Percentiles rank a stretch among this genome's conserved stretches.
Evolutionary conservation across 2,888 invertebrate species (phyloP).

Genomic region (Caenorhabditis angaria): DNA sequence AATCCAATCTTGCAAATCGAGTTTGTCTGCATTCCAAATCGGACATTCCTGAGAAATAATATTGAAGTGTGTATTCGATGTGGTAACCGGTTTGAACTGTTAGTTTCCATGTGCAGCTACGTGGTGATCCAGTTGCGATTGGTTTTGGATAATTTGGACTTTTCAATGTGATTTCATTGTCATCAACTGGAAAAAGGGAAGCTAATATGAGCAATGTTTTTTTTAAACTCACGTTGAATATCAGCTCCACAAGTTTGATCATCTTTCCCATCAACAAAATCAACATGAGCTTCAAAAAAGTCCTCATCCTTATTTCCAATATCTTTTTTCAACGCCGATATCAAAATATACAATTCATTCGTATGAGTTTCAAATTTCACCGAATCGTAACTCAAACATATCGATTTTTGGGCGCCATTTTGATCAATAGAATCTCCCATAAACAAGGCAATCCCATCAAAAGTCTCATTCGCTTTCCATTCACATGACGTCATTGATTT

Average conservation of each 20-base stretch:
- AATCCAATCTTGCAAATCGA: not conserved
- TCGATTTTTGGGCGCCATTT: conserved; percentile 46
- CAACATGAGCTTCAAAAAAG: too few species aligned
- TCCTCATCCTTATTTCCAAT: too few species aligned
- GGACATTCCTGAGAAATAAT: conserved; percentile 37
- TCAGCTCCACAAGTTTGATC: conserved; percentile 33
- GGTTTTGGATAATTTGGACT: too few species aligned
- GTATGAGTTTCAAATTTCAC: conserved; percentile 45
- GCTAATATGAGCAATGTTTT: too few species aligned
- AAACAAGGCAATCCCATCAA: conserved; percentile 18
- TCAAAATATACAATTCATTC: conserved; percentile 51
- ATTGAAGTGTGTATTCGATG: conserved; percentile 48
- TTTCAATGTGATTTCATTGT: too few species aligned
- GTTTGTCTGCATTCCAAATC: not conserved
- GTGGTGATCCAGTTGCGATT: not conserved
- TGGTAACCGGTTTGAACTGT: conserved; percentile 54
- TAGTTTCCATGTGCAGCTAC: not conserved
- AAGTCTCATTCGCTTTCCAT: not conserved
- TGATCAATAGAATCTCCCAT: conserved; percentile 48
- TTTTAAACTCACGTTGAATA: conserved; percentile 36
- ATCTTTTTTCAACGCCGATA: conserved; percentile 25
- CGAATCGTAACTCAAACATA: conserved; percentile 22
- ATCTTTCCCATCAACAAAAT: conserved; percentile 13
- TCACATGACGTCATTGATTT: conserved; percentile 37
- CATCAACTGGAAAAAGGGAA: conserved; percentile 28